Base-by-base conservation (phyloP, 2,797 vertebrate genomes). In the Lepilemur ruficaudatus region DNA sequence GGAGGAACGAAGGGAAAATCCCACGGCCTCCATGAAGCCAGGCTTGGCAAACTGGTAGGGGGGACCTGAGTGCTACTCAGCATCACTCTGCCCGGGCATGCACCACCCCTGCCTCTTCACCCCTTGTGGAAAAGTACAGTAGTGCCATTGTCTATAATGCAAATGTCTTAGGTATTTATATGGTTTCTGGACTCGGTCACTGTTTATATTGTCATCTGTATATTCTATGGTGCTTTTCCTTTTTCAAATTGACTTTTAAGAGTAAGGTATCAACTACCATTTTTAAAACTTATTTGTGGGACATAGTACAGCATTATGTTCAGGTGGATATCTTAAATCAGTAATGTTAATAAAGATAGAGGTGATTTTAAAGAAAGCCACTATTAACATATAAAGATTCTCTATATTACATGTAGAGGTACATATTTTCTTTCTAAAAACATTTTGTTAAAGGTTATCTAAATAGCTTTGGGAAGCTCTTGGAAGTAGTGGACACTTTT, bases 341-440 rank as follows among this genome's bases (percentile, higher is more conserved):
- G 6, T 80, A 83, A 6, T 75, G 89, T 86, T 79, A 75, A 83
- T 83, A 86, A 94, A 86, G 65, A 72, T 43, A 78, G 17, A 65
- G 12, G 32, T 57, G 14, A 70, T 86, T 63, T 95, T 88, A 59
- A 82, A 94, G 67, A 76, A 28, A 85, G 4, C 18, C 30, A 84
- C 8, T 69, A 59, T 86, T 70, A 61, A 3, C 65, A 84, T 76
- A 46, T 59, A 83, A 76, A 50, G n/a, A 61, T 41, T 94, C 81
- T 89, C 17, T 75, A 35, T 65, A 41, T 46, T 75, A 28, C 76
- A 52, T 5, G 4, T 25, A 91, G 50, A 96, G 4, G 18, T 41
- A 73, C 63, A 28, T 10, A 38, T 86, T 95, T 94, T 88, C 55
- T 96, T 92, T 89, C 65, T 63, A 79, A 95, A 94, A 63, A 63